These are phyloP conservation scores for Triplophysa yarkandensis DNA, from an alignment of 2,797 vertebrate species.

Conservation along the genomic window DNA sequence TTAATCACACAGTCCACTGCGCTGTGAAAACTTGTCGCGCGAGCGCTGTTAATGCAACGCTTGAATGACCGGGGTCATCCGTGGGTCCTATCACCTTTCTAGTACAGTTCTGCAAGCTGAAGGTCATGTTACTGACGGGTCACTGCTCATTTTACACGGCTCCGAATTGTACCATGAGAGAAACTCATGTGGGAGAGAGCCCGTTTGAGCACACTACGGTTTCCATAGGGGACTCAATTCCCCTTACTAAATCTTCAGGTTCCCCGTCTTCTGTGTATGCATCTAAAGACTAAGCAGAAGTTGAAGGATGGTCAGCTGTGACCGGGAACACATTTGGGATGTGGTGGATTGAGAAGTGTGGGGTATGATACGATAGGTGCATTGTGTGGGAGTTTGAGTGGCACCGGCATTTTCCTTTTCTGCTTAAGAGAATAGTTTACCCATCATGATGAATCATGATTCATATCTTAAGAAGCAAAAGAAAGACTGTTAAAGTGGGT, in stretches of 20 bases:
- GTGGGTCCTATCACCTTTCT: conserved; percentile 17
- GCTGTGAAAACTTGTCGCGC: conserved; percentile 30
- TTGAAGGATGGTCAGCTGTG: conserved; percentile 24
- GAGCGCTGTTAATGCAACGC: conserved; percentile 43
- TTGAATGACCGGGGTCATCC: conserved; percentile 40
- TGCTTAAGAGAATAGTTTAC: background rate
- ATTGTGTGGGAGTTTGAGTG: background rate
- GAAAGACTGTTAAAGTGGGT: too few relatives aligned
- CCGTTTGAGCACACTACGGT: background rate
- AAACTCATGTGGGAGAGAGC: too few relatives aligned
- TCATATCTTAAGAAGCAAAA: too few relatives aligned
- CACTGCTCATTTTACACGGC: conserved; percentile 14
- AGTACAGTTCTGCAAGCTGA: conserved; percentile 16
- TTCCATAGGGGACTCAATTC: conserved; percentile 34
- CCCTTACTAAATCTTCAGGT: conserved; percentile 53
- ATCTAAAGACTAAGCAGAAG: conserved; percentile 32
- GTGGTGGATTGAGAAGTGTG: conserved; percentile 20
- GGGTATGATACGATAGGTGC: conserved; percentile 10
- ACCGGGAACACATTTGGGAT: conserved; percentile 29
- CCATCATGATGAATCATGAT: too few relatives aligned
- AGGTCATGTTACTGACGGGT: conserved; percentile 29
- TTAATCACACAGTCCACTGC: conserved; percentile 41
- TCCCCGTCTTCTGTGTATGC: conserved; percentile 47
- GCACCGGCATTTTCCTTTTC: background rate
- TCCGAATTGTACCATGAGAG: too few relatives aligned